Evolutionary conservation across 2,888 invertebrate genomes (phyloP).

Genomic region (Ganaspis brasiliensis): DNA sequence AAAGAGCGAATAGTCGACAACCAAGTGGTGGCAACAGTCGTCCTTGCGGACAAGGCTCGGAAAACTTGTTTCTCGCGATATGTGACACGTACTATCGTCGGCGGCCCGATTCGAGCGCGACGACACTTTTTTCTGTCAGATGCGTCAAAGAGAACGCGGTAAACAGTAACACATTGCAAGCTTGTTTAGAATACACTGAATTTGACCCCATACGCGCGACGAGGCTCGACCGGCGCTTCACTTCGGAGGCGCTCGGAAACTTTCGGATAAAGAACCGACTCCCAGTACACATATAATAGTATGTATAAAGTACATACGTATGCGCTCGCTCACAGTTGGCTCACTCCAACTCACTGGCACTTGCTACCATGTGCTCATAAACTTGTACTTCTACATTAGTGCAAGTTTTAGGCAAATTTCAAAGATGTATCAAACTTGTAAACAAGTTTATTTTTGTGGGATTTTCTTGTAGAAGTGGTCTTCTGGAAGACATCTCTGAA

Average conservation of each 20-base stretch:
- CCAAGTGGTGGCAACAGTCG: conserved; percentile 34
- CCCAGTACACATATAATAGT: not conserved
- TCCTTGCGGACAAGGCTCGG: conserved; percentile 37
- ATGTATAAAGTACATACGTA: not conserved
- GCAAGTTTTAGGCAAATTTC: not conserved
- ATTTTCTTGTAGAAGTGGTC: too few relatives aligned
- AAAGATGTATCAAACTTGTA: too few relatives aligned
- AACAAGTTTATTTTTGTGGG: too few relatives aligned
- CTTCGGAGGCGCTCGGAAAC: conserved; percentile 32
- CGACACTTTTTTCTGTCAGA: conserved; percentile 28
- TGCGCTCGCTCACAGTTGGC: not conserved
- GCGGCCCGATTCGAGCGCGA: conserved; percentile 38
- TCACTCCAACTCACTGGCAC: not conserved
- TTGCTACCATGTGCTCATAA: conserved; percentile 5
- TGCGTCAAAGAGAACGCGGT: conserved; percentile 67
- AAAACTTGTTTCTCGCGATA: conserved; percentile 39
- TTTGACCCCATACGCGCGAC: conserved; percentile 37
- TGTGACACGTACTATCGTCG: conserved; percentile 33
- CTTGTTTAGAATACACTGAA: conserved; percentile 76
- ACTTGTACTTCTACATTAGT: not conserved
- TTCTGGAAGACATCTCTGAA: too few relatives aligned
- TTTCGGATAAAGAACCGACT: conserved; percentile 21
- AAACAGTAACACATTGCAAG: conserved; percentile 67
- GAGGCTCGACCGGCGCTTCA: conserved; percentile 40
- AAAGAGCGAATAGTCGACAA: conserved; percentile 31